These are phyloP conservation scores for Crotalus horridus DNA, from an alignment of 2,113 vertebrate species.

Conservation along the genomic window DNA sequence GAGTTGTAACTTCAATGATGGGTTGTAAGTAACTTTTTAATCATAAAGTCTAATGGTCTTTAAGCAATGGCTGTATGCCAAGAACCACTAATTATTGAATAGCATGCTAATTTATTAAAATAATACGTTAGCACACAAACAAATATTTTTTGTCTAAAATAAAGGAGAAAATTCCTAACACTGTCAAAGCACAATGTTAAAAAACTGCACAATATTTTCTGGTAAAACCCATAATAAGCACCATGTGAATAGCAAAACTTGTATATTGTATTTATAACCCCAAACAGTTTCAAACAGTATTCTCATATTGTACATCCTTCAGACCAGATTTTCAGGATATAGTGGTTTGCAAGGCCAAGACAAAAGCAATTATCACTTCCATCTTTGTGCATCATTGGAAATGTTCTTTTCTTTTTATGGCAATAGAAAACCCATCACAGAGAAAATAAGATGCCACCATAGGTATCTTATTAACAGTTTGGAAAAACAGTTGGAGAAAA, in stretches of 20 bases:
- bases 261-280: neutral
- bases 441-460: neutral
- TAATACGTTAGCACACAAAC: neutral
- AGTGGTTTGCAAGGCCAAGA: neutral
- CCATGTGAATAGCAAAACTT: neutral
- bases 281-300: neutral
- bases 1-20: neutral
- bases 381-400: too few relatives aligned
- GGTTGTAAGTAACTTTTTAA: neutral
- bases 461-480: neutral
- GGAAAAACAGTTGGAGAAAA: neutral
- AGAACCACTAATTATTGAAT: neutral
- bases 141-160: neutral
- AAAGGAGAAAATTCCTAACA: neutral
- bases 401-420: neutral
- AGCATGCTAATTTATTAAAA: neutral
- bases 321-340: neutral
- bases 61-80: neutral
- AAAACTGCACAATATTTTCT: neutral
- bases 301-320: neutral
- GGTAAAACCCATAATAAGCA: neutral
- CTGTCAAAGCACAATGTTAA: neutral
- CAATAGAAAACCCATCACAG: neutral
- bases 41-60: neutral
- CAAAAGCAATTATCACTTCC: neutral